Percentiles rank a stretch among this genome's conserved stretches.
These are phyloP conservation scores for Thelaira solivaga DNA, from an alignment of 2,888 invertebrate species.

Conservation along the genomic window DNA sequence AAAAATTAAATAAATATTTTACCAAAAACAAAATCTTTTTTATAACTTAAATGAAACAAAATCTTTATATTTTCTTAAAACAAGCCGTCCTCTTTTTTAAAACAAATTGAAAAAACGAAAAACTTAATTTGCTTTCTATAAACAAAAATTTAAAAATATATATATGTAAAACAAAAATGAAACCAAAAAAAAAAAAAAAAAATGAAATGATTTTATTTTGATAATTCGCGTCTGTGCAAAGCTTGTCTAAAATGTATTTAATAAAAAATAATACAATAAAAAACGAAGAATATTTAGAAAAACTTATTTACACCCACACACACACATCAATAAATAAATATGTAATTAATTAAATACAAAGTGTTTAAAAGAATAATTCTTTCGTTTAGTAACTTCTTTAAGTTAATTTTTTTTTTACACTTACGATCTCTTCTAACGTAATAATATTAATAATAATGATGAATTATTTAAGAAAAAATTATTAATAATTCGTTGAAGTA, in stretches of 20 bases:
- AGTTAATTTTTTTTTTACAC: constrained; percentile 43
- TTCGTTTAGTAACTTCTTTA: constrained; percentile 42
- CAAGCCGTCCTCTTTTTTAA: constrained; percentile 55
- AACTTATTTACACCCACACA: too few species aligned
- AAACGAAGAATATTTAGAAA: constrained; percentile 19
- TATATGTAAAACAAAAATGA: not conserved
- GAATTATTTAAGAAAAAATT: constrained; percentile 12
- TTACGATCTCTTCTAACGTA: constrained; percentile 60
- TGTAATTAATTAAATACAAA: too few species aligned
- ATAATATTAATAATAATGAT: constrained; percentile 47
- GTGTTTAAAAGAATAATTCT: constrained; percentile 19
- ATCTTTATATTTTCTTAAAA: constrained; percentile 1
- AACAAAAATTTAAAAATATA: constrained; percentile 2
- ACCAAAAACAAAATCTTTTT: constrained; percentile 13
- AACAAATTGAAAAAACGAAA: constrained; percentile 31
- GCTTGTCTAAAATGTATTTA: too few species aligned
- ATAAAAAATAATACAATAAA: constrained; percentile 16
- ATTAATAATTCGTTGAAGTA: constrained; percentile 19
- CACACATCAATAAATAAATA: too few species aligned
- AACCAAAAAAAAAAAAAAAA: not conserved
- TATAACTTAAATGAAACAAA: constrained; percentile 17
- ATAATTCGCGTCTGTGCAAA: constrained; percentile 58
- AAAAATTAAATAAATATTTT: too few species aligned
- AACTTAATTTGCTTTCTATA: constrained; percentile 36
- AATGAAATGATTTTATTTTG: not conserved